Evolutionary conservation across 2,113 vertebrate genomes (phyloP).

Genomic region (Podarcis muralis): DNA sequence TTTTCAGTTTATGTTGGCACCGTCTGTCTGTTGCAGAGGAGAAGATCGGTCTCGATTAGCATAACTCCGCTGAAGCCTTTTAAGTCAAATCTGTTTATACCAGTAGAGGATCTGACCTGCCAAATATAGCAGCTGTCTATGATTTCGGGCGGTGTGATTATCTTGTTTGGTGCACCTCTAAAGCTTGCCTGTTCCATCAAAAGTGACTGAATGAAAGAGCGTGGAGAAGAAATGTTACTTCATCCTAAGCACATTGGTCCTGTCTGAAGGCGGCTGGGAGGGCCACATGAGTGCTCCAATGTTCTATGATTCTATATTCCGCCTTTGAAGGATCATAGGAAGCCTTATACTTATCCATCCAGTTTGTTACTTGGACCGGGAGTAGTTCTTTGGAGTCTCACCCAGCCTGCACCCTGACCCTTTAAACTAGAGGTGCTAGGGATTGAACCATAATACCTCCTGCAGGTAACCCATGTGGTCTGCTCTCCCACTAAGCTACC

Average conservation of each 20-base stretch:
- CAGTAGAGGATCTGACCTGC: background rate
- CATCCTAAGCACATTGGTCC: background rate
- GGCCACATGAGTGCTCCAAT: background rate
- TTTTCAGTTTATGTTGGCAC: slow-evolving; percentile 7
- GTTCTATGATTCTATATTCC: too few relatives aligned
- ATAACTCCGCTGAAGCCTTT: background rate
- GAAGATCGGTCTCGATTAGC: slow-evolving; percentile 20
- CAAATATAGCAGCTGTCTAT: slow-evolving; percentile 2
- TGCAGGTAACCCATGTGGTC: too few relatives aligned
- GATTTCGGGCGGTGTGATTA: slow-evolving; percentile 8
- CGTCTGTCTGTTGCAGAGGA: background rate
- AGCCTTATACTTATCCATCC: background rate
- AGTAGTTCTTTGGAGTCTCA: background rate
- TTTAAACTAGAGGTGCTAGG: too few relatives aligned
- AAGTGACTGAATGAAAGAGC: background rate
- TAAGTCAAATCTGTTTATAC: slow-evolving; percentile 16
- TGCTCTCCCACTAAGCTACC: too few relatives aligned
- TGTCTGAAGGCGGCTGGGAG: background rate
- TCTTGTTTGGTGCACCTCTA: background rate
- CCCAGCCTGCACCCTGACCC: too few relatives aligned
- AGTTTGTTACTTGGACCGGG: too few relatives aligned
- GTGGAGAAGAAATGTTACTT: background rate
- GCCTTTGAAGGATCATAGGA: background rate
- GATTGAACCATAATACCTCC: too few relatives aligned
- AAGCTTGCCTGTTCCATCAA: background rate